Evolutionary conservation across 2,113 vertebrate species (phyloP), one percentile per base, ranked within the genome.

Genomic region (Cryptomyrus ogoouensis): DNA sequence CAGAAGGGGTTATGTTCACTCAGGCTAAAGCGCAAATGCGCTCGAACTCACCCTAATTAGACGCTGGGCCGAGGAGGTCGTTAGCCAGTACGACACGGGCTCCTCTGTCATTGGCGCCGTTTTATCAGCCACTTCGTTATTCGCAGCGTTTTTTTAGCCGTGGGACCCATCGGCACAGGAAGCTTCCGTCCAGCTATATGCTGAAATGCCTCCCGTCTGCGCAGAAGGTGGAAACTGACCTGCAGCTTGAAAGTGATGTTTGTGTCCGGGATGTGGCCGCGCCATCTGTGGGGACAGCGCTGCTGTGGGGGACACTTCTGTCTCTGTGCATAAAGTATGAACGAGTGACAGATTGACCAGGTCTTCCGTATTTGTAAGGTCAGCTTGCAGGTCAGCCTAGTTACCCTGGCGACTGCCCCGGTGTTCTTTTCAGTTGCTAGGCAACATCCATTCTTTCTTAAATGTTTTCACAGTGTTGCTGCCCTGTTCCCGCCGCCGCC

Each of bases 391-490:
- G 95, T 96, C 95, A 96, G 91, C 52, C 58, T 90, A 27, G 95
- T 95, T 95, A 93, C 93, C 93, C 95, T 90, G 93, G 94, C 93
- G 94, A 95, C 94, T 88, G 21, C 87, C 24, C 87, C 7, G 19
- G 87, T 42, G 87, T 88, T 62, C 56, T 24, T 94, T 92, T 85
- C 93, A 92, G 96, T 96, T 95, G 95, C 95, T 92, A 95, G 94
- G 95, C 95, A 96, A 96, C 96, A 62, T 92, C 88, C 92, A 92
- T 90, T 93, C 93, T 93, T 95, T 95, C 95, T 92, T 88, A 95
- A 95, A 94, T 95, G 95, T 95, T 95, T 95, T 93, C 92, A 93
- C 70, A 89, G 56, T 83, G 90, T 56, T 66, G 74, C 42, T 35
- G 42, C 44, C 90, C 87, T 5, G 70, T 53, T 89, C 88, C 89